Evolutionary conservation across 2,113 vertebrate genomes (phyloP), one percentile per base, ranked within the genome.

Genomic region (Thalassarche chlororhynchos): DNA sequence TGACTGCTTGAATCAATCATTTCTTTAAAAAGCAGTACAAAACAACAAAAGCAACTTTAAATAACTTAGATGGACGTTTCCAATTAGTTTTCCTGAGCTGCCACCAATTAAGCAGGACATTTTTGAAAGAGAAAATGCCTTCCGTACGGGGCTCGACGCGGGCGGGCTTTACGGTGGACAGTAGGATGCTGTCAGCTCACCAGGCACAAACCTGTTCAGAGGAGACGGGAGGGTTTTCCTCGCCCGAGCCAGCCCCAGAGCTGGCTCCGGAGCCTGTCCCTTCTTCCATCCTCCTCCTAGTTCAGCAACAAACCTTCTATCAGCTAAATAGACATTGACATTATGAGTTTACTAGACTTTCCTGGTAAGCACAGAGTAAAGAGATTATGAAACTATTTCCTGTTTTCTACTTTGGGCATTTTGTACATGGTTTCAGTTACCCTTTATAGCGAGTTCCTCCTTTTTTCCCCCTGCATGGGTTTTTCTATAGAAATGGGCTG

Each of bases 401-500:
- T 68, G 47, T 84, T 68, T 84, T 85, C 80, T 78, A 51, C 75
- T 82, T 31, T 4, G 26, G 74, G 69, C 49, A 88, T 68, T 84
- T 38, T 32, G 64, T 42, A 62, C 31, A 3, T 32, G 47, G 90
- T 68, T 85, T 84, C 79, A 82, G 75, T 72, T 78, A 42, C 70
- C 44, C 80, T 69, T 77, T 31, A 31, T 1, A 65, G 75, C 0
- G 1, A 88, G n/a, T 31, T 64, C 47, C 31, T 61, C 54, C 47
- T 71, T 69, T 60, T 23, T 14, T 6, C 14, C 18, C 40, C 46
- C 18, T 7, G 9, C 6, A 1, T 60, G 42, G 54, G 13, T 85
- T 93, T 25, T 74, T 65, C 94, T 89, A 78, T 13, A 81, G 93
- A 93, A 96, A 81, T 17, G 46, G 71, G 75, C 44, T 95, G 96